phyloP scores from a whole-genome alignment of 2,113 vertebrate genomes.

The Rousettus leschenaultii region DNA sequence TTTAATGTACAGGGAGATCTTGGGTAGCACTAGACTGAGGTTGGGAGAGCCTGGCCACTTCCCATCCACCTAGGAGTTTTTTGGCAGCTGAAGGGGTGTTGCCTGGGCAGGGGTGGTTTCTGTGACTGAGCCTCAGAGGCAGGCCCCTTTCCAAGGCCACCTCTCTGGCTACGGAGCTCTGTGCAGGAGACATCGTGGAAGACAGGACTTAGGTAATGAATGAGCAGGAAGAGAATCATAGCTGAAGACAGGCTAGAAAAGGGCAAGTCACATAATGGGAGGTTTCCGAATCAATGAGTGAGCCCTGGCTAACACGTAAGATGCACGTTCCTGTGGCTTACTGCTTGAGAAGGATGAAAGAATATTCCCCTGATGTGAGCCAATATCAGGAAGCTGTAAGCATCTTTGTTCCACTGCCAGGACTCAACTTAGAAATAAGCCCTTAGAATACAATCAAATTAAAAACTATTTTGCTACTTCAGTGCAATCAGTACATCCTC shows the following conservation, averaged over 20 bases:
- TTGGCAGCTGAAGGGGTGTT: not conserved
- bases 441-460: not conserved
- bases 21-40: not conserved
- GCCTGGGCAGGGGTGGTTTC: not conserved
- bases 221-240: not conserved
- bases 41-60: not conserved
- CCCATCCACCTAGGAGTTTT: not conserved
- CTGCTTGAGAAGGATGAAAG: not conserved
- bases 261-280: not conserved
- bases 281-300: not conserved
- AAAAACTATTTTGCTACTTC: slow-evolving; percentile 4
- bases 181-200: not conserved
- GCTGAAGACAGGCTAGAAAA: not conserved
- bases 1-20: not conserved
- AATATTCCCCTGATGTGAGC: not conserved
- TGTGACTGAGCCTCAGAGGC: not conserved
- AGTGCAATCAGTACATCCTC: not conserved
- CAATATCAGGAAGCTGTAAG: not conserved
- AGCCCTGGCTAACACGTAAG: not conserved
- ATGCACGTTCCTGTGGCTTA: not conserved
- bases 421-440: not conserved
- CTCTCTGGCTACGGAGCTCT: not conserved
- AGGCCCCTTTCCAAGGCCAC: not conserved
- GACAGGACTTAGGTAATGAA: not conserved
- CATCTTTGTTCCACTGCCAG: not conserved